Conservation (phyloP, 2,113 vertebrate genomes). For the Mixornis gularis region DNA sequence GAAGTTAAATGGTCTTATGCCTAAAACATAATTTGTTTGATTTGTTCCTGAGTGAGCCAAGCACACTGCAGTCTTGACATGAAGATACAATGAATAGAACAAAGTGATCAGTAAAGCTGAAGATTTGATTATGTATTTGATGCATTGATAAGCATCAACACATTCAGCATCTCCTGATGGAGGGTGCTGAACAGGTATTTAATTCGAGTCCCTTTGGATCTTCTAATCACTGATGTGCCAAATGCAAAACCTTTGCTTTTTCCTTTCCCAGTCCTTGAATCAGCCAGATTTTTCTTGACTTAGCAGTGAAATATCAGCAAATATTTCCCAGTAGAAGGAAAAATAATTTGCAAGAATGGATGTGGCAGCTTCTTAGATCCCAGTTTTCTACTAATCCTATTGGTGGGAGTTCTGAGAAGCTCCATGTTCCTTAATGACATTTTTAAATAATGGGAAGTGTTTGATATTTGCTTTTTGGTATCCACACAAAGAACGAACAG, state of each 20-base stretch:
- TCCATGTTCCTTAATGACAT: neutral
- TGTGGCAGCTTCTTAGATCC: neutral
- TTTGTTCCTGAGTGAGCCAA: neutral
- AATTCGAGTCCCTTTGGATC: neutral
- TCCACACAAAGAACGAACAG: neutral
- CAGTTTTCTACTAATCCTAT: neutral
- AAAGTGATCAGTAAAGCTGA: neutral
- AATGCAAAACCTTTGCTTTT: neutral
- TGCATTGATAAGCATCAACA: neutral
- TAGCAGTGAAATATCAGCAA: neutral
- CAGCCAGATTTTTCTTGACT: neutral
- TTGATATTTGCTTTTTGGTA: neutral
- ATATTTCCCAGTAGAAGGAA: neutral
- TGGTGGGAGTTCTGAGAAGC: neutral
- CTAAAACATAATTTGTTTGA: neutral
- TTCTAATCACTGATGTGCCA: neutral
- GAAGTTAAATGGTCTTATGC: neutral
- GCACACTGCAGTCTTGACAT: neutral
- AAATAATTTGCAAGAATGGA: neutral
- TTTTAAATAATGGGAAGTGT: neutral
- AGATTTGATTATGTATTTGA: neutral
- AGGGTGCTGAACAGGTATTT: neutral
- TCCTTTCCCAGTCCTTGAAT: neutral
- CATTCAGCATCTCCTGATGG: neutral
- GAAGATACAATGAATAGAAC: neutral